Evolutionary conservation across 2,113 vertebrate species (phyloP), one percentile per base, ranked within the genome.

Genomic region (Colistium nudipinnis): DNA sequence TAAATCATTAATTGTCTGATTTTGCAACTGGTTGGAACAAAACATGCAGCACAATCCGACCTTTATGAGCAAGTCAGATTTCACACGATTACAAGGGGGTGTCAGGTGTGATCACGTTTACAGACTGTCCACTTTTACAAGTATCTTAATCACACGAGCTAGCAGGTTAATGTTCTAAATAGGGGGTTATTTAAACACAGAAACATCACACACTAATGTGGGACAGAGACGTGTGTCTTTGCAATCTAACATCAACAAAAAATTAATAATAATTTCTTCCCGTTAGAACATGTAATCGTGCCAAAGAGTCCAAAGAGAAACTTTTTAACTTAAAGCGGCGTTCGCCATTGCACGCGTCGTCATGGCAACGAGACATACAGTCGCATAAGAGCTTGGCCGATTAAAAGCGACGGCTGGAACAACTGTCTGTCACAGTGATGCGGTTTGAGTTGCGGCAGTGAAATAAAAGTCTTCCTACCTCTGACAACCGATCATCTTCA

Each of bases 311-410:
- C 10, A 0, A 36, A 38, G 3, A 9, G 7, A 3, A 11, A 12
- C 14, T 22, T 10, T 20, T 10, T 20, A 31, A 6, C 11, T 24
- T 48, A 3, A 41, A 17, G 9, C 16, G 41, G 64, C 38, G 7
- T 20, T 45, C 11, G 33, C 60, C 22, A 30, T 4, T 63, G 64
- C 38, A 51, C 44, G 4, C 61, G 90, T 93, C 86, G 85, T 61
- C 83, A 92, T 91, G 83, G 78, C 75, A 91, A 93, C 91, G 22
- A n/a, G 12, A 64, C 61, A 33, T 43, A 19, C 39, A 62, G 59
- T 52, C 31, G 60, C 17, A 68, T 17, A 65, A 73, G 38, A 4
- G 14, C 20, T 51, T 63, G 14, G 6, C 52, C 10, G 4, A 25
- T 12, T 6, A 13, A n/a, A n/a, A n/a, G n/a, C n/a, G n/a, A n/a